These are phyloP conservation scores for Lagopus leucura DNA, from an alignment of 2,113 vertebrate species.

Conservation along the genomic window DNA sequence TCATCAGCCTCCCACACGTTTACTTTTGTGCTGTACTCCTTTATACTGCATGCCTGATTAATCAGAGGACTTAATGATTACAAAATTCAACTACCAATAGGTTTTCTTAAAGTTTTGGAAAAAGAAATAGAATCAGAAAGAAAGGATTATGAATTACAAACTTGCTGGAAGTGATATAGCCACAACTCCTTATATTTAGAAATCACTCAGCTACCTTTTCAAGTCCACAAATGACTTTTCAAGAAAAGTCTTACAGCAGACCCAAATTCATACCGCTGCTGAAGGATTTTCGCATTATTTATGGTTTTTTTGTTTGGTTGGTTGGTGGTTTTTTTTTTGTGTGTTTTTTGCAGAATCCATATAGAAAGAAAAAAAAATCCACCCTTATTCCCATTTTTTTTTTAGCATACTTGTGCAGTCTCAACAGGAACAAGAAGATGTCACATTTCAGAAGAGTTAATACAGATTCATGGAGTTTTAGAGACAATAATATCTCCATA, in stretches of 20 bases:
- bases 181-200: slow-evolving; percentile 7
- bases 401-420: not conserved
- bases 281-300: slow-evolving; percentile 38
- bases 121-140: slow-evolving; percentile 15
- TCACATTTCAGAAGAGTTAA: slow-evolving; percentile 36
- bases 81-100: slow-evolving; percentile 40
- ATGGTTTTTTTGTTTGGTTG: not conserved
- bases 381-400: not conserved
- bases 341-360: not conserved
- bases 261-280: not conserved
- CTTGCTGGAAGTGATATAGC: not conserved
- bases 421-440: slow-evolving; percentile 4
- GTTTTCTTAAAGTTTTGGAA: not conserved
- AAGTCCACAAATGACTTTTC: not conserved
- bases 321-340: not conserved
- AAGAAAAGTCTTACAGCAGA: not conserved
- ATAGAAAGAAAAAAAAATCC: not conserved
- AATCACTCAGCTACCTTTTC: slow-evolving; percentile 11
- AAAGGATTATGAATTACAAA: slow-evolving; percentile 31
- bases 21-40: slow-evolving; percentile 56
- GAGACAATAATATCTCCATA: slow-evolving; percentile 36
- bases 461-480: not conserved
- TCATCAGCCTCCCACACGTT: slow-evolving; percentile 53
- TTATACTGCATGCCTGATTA: slow-evolving; percentile 63
- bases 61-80: slow-evolving; percentile 37